Conservation (phyloP, 1,140 invertebrate genomes). For the Gonatopus flavifemur region DNA sequence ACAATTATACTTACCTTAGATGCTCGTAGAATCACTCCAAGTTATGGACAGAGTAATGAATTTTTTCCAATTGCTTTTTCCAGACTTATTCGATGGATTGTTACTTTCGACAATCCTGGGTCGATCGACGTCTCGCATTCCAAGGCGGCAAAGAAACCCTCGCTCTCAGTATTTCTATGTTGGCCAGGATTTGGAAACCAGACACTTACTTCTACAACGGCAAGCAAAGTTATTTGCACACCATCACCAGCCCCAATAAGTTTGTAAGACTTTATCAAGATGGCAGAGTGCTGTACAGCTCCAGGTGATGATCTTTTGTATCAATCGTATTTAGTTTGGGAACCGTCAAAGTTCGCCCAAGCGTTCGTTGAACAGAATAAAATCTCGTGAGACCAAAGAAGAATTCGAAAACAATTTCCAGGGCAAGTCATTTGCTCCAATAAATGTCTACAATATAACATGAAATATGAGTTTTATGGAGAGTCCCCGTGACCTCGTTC, state of each 20-base stretch:
- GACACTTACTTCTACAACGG: constrained; percentile 89
- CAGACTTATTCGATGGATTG: constrained; percentile 90
- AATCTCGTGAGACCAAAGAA: too few species aligned
- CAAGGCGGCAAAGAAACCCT: constrained; percentile 66
- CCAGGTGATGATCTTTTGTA: constrained; percentile 70
- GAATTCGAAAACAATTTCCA: too few species aligned
- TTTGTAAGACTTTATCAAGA: constrained; percentile 81
- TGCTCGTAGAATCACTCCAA: too few species aligned
- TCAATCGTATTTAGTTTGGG: too few species aligned
- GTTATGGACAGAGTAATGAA: constrained; percentile 2
- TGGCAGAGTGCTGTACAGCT: constrained; percentile 84
- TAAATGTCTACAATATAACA: too few species aligned
- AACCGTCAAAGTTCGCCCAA: too few species aligned
- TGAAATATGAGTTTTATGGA: too few species aligned
- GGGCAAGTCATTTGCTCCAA: too few species aligned
- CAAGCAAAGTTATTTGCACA: constrained; percentile 82
- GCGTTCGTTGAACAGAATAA: too few species aligned
- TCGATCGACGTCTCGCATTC: constrained; percentile 72
- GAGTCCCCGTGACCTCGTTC: too few species aligned
- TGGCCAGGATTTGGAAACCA: constrained; percentile 83
- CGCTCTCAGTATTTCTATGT: constrained; percentile 75
- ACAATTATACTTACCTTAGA: too few species aligned
- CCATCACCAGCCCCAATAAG: constrained; percentile 87
- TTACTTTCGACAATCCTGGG: constrained; percentile 83
- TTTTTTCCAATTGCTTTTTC: constrained; percentile 34